Evolutionary conservation across 1,140 invertebrate genomes (phyloP).

Genomic region (Bicyclus anynana): DNA sequence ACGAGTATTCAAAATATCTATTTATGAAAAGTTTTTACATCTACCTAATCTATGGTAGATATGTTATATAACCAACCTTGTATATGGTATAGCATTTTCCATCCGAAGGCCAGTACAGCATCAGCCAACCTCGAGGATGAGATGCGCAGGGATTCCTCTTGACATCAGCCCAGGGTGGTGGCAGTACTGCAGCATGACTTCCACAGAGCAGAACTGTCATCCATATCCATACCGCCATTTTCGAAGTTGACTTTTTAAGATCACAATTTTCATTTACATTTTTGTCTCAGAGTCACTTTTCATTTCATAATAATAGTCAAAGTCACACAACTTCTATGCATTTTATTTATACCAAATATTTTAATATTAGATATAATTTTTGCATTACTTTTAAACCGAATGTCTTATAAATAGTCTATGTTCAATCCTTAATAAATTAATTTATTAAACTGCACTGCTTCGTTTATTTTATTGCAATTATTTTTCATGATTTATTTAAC

Average conservation of each 20-base stretch:
- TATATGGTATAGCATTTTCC: constrained; percentile 92
- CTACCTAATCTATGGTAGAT: background rate
- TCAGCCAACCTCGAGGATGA: constrained; percentile 88
- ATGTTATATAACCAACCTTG: constrained; percentile 73
- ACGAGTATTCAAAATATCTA: no score
- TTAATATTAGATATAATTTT: no score
- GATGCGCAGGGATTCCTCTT: constrained; percentile 87
- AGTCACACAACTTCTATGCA: no score
- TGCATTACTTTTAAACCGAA: no score
- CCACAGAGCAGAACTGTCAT: constrained; percentile 54
- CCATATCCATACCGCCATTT: constrained; percentile 58
- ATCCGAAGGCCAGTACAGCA: constrained; percentile 88
- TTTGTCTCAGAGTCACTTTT: background rate
- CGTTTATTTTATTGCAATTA: no score
- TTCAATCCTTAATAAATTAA: no score
- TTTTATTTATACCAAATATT: no score
- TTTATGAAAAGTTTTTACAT: no score
- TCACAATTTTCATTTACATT: constrained; percentile 8
- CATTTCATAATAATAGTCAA: no score
- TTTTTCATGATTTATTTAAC: no score
- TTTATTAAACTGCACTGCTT: no score
- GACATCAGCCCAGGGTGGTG: constrained; percentile 90
- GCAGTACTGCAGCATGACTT: constrained; percentile 80
- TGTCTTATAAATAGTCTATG: no score
- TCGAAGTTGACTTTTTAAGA: constrained; percentile 3